phyloP scores from a whole-genome alignment of 2,113 vertebrate species.

The Cryptoleucopteryx plumbea region DNA sequence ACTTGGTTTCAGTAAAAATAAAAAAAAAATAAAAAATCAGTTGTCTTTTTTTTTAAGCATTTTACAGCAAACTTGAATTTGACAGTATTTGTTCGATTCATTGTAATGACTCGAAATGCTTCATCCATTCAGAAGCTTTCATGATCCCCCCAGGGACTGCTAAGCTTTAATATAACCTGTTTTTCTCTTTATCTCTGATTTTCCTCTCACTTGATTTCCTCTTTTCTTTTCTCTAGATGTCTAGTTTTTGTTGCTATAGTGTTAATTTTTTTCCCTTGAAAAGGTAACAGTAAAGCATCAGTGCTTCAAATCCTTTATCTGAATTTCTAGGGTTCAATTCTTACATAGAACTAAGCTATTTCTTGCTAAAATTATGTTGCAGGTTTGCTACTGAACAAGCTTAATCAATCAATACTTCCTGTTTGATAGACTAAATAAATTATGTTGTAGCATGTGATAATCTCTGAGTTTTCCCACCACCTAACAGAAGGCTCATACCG shows the following conservation, averaged over 20 bases:
- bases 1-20: not conserved
- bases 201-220: not conserved
- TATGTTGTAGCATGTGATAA: slow-evolving; percentile 16
- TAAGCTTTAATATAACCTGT: not conserved
- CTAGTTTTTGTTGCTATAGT: not conserved
- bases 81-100: not conserved
- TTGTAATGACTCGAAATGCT: not conserved
- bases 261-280: not conserved
- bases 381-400: not conserved
- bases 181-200: not conserved
- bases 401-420: slow-evolving; percentile 18
- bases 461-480: not conserved
- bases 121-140: not conserved
- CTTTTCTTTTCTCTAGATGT: not conserved
- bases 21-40: not conserved
- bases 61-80: not conserved
- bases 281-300: not conserved
- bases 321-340: not conserved
- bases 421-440: slow-evolving; percentile 38
- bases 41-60: not conserved
- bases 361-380: not conserved
- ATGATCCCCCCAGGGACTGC: not conserved
- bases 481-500: not conserved
- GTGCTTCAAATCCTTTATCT: not conserved
- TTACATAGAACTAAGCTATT: not conserved